phyloP scores from a whole-genome alignment of 1,140 invertebrate genomes.

The Zelostemma sp. region DNA sequence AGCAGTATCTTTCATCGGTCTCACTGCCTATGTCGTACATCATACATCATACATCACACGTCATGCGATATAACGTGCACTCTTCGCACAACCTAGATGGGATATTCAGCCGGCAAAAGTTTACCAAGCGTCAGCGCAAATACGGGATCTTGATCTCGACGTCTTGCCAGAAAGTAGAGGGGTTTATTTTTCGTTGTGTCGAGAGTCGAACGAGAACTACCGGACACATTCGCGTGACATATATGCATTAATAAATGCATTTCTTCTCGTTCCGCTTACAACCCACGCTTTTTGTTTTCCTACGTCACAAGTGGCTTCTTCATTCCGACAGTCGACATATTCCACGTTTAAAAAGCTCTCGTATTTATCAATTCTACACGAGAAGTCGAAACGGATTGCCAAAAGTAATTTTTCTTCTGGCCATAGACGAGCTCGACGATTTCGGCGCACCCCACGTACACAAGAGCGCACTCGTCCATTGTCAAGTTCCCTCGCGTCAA shows the following conservation, averaged over 20 bases:
- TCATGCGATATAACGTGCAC: constrained; percentile 24
- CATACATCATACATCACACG: constrained; percentile 45
- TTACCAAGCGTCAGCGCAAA: constrained; percentile 49
- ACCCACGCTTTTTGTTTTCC: no score
- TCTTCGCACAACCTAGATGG: constrained; percentile 29
- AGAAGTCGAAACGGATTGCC: no score
- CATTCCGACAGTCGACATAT: no score
- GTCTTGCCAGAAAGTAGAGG: constrained; percentile 33
- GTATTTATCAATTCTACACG: no score
- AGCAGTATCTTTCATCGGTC: constrained; percentile 38
- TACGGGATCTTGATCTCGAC: constrained; percentile 41
- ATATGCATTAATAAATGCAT: constrained; percentile 2
- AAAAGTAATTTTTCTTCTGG: no score
- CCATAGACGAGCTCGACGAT: no score
- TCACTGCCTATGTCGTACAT: constrained; percentile 29
- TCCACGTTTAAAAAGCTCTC: no score
- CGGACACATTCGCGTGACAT: not conserved
- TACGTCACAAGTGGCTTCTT: no score
- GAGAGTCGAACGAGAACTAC: constrained; percentile 10
- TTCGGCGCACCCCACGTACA: no score
- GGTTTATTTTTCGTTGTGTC: constrained; percentile 39
- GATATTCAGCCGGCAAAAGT: constrained; percentile 30
- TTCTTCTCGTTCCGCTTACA: not conserved
- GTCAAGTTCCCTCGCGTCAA: no score
- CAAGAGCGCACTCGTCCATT: no score